Percentiles rank a stretch among this genome's conserved stretches.
Evolutionary conservation across 2,888 invertebrate genomes (phyloP).

Genomic region (Yponomeuta cagnagella): DNA sequence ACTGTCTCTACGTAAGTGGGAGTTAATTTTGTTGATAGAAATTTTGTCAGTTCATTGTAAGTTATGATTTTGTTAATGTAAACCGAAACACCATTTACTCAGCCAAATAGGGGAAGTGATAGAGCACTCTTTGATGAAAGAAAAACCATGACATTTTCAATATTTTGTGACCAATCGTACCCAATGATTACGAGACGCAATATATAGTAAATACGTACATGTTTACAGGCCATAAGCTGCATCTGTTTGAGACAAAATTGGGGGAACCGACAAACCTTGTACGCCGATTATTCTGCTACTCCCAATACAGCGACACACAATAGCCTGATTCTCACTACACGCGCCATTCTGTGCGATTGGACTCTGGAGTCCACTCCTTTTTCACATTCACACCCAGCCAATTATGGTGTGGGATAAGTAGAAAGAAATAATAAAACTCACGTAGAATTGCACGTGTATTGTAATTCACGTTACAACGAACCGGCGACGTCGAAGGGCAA

Average conservation of each 20-base stretch:
- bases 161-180: neutral
- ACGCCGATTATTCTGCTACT: neutral
- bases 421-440: too few relatives aligned
- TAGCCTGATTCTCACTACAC: neutral
- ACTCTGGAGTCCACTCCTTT: too few relatives aligned
- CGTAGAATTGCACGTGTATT: too few relatives aligned
- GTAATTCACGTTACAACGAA: too few relatives aligned
- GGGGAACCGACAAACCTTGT: neutral
- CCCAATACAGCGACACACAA: neutral
- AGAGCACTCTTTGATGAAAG: neutral
- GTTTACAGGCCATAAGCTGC: neutral
- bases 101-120: constrained; percentile 12
- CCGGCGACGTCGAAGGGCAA: too few relatives aligned
- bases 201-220: neutral
- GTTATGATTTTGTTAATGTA: neutral
- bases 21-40: neutral
- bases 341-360: neutral
- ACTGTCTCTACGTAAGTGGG: neutral
- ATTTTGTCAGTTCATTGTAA: constrained; percentile 3
- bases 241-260: neutral
- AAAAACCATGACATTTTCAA: constrained; percentile 6
- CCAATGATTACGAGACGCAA: neutral
- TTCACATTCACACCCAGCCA: too few relatives aligned
- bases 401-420: too few relatives aligned
- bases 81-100: constrained; percentile 2